Conservation (phyloP, 2,888 invertebrate genomes). For the Drosophila sordidapex region DNA sequence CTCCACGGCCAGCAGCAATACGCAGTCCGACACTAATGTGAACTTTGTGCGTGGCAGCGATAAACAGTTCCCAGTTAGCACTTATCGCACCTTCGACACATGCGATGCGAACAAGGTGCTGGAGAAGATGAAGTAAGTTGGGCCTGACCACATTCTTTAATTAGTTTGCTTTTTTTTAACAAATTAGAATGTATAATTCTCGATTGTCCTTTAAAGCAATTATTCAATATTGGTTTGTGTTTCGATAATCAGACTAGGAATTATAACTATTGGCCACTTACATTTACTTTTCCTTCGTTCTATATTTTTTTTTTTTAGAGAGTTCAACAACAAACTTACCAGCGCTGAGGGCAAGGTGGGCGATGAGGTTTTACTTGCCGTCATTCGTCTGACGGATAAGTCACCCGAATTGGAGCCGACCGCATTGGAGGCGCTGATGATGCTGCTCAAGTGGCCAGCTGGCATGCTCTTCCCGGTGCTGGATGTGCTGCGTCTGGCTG, state of each 20-base stretch:
- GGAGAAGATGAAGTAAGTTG: constrained; percentile 87
- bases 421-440: constrained; percentile 83
- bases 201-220: too few species aligned
- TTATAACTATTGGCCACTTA: neutral
- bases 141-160: neutral
- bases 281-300: neutral
- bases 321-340: constrained; percentile 88
- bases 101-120: constrained; percentile 91
- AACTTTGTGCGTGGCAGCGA: constrained; percentile 74
- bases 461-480: constrained; percentile 95
- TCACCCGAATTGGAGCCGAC: constrained; percentile 82
- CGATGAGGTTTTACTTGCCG: constrained; percentile 81
- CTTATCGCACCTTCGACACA: constrained; percentile 90
- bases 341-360: constrained; percentile 70
- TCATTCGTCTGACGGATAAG: constrained; percentile 88
- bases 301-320: constrained; percentile 82
- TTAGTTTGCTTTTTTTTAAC: too few species aligned
- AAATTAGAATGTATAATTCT: too few species aligned
- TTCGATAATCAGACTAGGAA: too few species aligned
- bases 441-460: constrained; percentile 84
- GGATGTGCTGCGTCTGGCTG: constrained; percentile 93
- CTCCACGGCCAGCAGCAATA: constrained; percentile 85
- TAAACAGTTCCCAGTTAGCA: constrained; percentile 85
- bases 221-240: neutral
- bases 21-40: constrained; percentile 67